These are phyloP conservation scores for Thaumatotibia leucotreta DNA, from an alignment of 1,140 invertebrate genomes.

Conservation along the genomic window DNA sequence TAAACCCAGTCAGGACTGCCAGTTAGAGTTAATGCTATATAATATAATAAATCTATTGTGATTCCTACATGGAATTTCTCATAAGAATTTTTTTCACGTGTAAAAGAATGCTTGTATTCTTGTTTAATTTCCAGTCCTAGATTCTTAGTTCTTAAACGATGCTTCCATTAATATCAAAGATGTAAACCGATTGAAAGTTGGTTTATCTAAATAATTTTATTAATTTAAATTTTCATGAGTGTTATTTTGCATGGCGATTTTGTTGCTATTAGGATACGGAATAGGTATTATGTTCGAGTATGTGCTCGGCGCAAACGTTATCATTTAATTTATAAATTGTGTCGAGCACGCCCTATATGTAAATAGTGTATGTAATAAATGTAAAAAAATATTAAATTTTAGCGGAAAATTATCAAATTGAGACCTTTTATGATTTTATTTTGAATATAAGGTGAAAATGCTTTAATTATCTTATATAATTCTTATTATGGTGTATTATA, in stretches of 20 bases:
- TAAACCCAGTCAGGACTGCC: slow-evolving; percentile 10
- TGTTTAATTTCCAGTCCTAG: slow-evolving; percentile 39
- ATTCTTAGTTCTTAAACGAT: slow-evolving; percentile 67
- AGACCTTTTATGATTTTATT: slow-evolving; percentile 65
- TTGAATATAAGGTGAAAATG: slow-evolving; percentile 72
- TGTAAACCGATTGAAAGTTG: slow-evolving; percentile 69
- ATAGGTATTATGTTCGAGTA: slow-evolving; percentile 37
- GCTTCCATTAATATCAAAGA: slow-evolving; percentile 76
- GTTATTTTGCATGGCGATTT: slow-evolving; percentile 70
- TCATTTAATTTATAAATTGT: slow-evolving; percentile 63
- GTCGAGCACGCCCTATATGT: slow-evolving; percentile 51
- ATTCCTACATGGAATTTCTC: background rate
- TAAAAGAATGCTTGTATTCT: slow-evolving; percentile 22
- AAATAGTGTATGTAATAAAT: slow-evolving; percentile 66
- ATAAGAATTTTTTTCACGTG: slow-evolving; percentile 1
- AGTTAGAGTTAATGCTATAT: slow-evolving; percentile 11
- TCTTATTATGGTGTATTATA: slow-evolving; percentile 70
- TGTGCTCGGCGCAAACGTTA: slow-evolving; percentile 52
- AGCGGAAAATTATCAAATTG: slow-evolving; percentile 62
- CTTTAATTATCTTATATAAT: slow-evolving; percentile 73
- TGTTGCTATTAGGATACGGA: slow-evolving; percentile 54
- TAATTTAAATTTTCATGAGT: slow-evolving; percentile 61
- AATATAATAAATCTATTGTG: background rate
- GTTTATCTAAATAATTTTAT: slow-evolving; percentile 61
- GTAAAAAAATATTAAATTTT: slow-evolving; percentile 53